Evolutionary conservation across 2,113 vertebrate genomes (phyloP).

Genomic region (Phrynosoma blainvillii): DNA sequence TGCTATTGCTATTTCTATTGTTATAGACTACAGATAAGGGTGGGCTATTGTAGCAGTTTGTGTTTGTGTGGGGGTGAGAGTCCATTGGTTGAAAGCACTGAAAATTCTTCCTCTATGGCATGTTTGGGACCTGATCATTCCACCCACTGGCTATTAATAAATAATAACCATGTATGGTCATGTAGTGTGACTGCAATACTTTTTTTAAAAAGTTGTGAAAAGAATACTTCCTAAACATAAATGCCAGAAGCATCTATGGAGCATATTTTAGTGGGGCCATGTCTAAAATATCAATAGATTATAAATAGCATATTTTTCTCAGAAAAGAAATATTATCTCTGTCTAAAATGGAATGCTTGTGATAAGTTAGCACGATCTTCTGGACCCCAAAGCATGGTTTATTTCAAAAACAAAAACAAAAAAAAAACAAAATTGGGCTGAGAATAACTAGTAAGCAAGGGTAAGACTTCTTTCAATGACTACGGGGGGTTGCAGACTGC

Average conservation of each 20-base stretch:
- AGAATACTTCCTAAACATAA: not conserved
- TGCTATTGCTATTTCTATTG: no score
- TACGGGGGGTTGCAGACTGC: no score
- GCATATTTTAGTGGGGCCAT: not conserved
- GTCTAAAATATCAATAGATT: not conserved
- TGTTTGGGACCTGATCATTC: no score
- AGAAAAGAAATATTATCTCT: not conserved
- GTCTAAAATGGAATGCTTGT: not conserved
- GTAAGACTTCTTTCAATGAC: not conserved
- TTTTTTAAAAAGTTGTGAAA: not conserved
- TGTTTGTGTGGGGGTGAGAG: no score
- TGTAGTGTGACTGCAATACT: no score
- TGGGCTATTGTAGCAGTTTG: no score
- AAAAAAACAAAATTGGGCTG: not conserved
- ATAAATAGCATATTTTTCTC: not conserved
- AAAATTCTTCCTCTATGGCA: no score
- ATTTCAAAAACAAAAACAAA: not conserved
- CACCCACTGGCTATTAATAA: no score
- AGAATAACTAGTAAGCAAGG: not conserved
- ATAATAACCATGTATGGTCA: no score
- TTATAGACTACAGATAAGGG: no score
- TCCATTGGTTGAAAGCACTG: no score
- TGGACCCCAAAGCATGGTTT: not conserved
- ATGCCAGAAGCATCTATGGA: not conserved
- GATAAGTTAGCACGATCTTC: not conserved